These are phyloP conservation scores for Rhinichthys klamathensis DNA, from an alignment of 2,113 vertebrate species.

Conservation along the genomic window DNA sequence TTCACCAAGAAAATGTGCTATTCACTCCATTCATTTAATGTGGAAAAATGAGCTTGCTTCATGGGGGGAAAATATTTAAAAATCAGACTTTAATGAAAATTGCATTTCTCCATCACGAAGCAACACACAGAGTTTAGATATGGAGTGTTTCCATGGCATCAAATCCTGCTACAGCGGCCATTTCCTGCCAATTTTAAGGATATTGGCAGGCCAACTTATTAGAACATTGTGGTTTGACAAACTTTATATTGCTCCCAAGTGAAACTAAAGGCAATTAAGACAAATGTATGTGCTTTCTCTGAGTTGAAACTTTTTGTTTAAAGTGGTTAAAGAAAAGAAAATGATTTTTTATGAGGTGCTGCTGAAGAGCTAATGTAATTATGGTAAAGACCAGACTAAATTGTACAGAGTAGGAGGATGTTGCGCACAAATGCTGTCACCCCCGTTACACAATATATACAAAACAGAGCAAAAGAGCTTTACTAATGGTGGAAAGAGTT, in stretches of 20 bases:
- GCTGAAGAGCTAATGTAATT: neutral
- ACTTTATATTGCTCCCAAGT: neutral
- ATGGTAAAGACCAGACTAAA: neutral
- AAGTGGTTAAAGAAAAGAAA: neutral
- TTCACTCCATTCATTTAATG: neutral
- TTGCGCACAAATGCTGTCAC: neutral
- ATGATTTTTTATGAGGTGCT: neutral
- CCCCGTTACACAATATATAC: neutral
- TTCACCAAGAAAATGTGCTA: constrained; percentile 1
- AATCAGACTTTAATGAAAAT: neutral
- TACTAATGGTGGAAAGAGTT: constrained; percentile 13
- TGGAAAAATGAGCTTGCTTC: neutral
- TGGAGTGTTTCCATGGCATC: neutral
- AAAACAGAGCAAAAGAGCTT: neutral
- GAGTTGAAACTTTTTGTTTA: neutral
- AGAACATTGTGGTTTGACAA: neutral
- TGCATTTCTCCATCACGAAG: neutral
- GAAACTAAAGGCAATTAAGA: neutral
- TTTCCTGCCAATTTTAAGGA: constrained; percentile 25
- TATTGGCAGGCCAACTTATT: neutral
- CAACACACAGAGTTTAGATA: neutral
- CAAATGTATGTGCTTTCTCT: neutral
- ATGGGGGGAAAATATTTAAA: neutral
- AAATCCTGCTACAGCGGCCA: neutral
- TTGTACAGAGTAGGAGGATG: neutral